These are phyloP conservation scores for Ladona fulva DNA, from an alignment of 1,140 invertebrate species.

Conservation along the genomic window DNA sequence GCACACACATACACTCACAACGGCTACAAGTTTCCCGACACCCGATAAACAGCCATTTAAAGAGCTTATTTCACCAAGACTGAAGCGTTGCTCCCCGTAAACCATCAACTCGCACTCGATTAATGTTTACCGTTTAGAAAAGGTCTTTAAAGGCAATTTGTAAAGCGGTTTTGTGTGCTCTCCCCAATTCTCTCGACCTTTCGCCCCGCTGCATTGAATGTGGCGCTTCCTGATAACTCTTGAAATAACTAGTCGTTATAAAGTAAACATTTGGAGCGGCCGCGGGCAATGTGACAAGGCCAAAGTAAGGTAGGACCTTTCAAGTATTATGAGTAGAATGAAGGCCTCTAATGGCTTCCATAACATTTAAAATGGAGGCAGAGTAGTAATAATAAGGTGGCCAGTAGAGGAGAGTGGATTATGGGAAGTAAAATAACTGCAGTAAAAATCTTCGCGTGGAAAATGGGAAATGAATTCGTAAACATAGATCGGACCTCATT, in stretches of 20 bases:
- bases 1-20: not conserved
- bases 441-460: too few relatives aligned
- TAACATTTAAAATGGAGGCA: too few relatives aligned
- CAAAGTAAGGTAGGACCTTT: not conserved
- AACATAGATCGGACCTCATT: too few relatives aligned
- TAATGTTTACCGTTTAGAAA: constrained; percentile 7
- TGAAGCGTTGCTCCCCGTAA: not conserved
- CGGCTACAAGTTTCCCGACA: not conserved
- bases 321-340: not conserved
- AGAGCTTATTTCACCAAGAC: not conserved
- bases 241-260: not conserved
- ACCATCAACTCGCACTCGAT: not conserved
- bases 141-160: constrained; percentile 6
- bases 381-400: too few relatives aligned
- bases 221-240: not conserved
- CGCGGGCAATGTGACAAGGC: not conserved
- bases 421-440: too few relatives aligned
- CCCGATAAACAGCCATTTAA: not conserved
- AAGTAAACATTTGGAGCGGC: not conserved
- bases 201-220: not conserved
- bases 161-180: not conserved
- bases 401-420: too few relatives aligned
- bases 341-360: not conserved
- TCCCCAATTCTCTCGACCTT: not conserved
- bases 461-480: too few relatives aligned